phyloP scores from a whole-genome alignment of 2,113 vertebrate species.

The Cranoglanis bouderius region DNA sequence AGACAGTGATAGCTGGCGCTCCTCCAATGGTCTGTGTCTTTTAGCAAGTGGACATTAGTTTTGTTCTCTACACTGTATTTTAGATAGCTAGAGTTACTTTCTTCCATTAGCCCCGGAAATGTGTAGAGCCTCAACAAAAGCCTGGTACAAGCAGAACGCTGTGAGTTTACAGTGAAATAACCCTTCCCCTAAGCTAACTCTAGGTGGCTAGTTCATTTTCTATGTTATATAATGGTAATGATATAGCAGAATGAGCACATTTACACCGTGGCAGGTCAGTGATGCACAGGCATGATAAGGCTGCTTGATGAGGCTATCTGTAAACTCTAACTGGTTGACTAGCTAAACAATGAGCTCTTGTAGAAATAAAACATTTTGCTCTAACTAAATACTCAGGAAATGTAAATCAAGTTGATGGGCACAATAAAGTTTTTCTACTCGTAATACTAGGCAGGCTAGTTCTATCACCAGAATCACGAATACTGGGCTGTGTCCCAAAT shows the following conservation, averaged over 20 bases:
- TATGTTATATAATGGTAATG: neutral
- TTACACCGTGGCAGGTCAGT: neutral
- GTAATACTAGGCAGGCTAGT: neutral
- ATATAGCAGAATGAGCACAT: neutral
- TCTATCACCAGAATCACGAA: neutral
- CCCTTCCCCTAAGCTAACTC: neutral
- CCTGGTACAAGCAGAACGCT: neutral
- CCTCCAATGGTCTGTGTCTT: neutral
- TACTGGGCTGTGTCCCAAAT: neutral
- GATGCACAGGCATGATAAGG: neutral
- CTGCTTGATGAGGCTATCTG: neutral
- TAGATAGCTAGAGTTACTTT: neutral
- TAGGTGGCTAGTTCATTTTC: neutral
- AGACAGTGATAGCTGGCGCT: neutral
- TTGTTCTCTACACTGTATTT: neutral
- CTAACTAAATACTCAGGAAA: neutral
- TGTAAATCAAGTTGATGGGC: neutral
- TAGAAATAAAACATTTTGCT: neutral
- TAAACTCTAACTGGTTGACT: neutral
- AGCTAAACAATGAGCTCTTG: neutral
- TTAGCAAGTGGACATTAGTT: neutral
- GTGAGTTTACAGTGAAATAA: neutral
- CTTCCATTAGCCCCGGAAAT: neutral
- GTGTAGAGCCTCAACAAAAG: neutral
- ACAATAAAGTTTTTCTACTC: neutral